Percentiles rank a stretch among this genome's conserved stretches.
Conservation (phyloP, 2,888 invertebrate genomes). For the Brachypalpus laphriformis region DNA sequence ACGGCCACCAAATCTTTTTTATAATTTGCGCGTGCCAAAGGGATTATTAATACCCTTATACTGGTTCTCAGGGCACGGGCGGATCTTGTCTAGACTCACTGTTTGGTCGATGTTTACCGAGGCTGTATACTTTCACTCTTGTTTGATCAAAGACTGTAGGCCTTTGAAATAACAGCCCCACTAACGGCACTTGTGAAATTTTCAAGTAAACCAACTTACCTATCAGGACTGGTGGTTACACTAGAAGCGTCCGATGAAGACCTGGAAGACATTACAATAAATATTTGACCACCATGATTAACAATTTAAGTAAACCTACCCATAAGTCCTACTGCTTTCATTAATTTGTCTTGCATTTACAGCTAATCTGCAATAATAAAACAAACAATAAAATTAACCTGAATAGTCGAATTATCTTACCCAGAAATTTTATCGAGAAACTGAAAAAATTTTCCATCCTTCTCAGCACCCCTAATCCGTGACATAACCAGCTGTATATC, state of each 20-base stretch:
- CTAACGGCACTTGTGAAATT: too few relatives aligned
- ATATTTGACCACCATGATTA: neutral
- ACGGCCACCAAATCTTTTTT: too few relatives aligned
- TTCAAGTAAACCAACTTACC: too few relatives aligned
- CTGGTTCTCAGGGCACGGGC: too few relatives aligned
- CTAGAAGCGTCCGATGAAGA: conserved; percentile 63
- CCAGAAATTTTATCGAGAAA: conserved; percentile 78
- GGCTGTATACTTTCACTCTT: too few relatives aligned
- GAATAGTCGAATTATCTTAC: conserved; percentile 32
- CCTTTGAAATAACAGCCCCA: too few relatives aligned
- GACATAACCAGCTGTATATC: conserved; percentile 80
- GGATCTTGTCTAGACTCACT: too few relatives aligned
- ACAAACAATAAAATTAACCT: neutral
- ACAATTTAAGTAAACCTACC: conserved; percentile 32
- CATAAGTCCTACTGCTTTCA: conserved; percentile 42
- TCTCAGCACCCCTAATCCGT: conserved; percentile 79
- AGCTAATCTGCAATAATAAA: conserved; percentile 36
- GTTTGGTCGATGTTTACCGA: too few relatives aligned
- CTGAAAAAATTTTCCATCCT: conserved; percentile 80
- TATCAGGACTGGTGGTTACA: conserved; percentile 70
- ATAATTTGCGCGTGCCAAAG: too few relatives aligned
- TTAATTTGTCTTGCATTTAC: conserved; percentile 41
- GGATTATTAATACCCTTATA: too few relatives aligned
- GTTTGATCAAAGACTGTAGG: too few relatives aligned
- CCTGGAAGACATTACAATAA: conserved; percentile 10